Percentiles rank a stretch among this genome's conserved stretches.
Evolutionary conservation across 1,140 invertebrate species (phyloP).

Genomic region (Polypedilum pembai): DNA sequence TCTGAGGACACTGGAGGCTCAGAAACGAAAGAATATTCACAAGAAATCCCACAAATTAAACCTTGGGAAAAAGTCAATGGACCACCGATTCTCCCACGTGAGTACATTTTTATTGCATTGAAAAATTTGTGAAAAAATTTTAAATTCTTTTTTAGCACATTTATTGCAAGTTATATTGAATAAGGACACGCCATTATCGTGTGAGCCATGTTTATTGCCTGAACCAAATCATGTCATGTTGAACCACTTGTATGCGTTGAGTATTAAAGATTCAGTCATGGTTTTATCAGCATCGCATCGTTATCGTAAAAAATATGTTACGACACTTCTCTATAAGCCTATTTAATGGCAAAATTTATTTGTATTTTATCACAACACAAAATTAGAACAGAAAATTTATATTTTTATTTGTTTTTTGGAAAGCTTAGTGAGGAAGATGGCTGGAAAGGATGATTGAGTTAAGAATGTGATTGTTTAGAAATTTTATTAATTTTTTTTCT

Average conservation of each 20-base stretch:
- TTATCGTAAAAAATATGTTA: conserved; percentile 98
- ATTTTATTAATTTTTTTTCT: too few species aligned
- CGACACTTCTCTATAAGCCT: conserved; percentile 97
- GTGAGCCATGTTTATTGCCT: conserved; percentile 95
- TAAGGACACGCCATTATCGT: conserved; percentile 92
- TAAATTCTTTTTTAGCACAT: conserved; percentile 51
- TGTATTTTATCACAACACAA: background rate
- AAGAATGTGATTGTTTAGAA: too few species aligned
- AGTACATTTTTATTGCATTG: too few species aligned
- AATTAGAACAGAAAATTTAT: too few species aligned
- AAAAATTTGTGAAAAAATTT: too few species aligned
- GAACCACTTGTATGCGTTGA: conserved; percentile 98
- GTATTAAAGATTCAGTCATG: conserved; percentile 99
- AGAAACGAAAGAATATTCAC: conserved; percentile 72
- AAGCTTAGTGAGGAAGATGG: too few species aligned
- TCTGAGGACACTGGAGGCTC: conserved; percentile 65
- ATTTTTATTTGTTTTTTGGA: too few species aligned
- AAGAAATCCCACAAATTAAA: conserved; percentile 82
- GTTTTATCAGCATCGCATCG: conserved; percentile 94
- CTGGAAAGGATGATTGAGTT: too few species aligned
- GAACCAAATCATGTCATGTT: conserved; percentile 99
- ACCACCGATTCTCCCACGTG: conserved; percentile 88
- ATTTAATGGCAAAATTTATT: conserved; percentile 54
- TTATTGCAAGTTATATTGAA: conserved; percentile 97
- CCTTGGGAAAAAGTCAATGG: conserved; percentile 87